Conservation (phyloP, 2,113 vertebrate genomes). For the Atractosteus spatula region DNA sequence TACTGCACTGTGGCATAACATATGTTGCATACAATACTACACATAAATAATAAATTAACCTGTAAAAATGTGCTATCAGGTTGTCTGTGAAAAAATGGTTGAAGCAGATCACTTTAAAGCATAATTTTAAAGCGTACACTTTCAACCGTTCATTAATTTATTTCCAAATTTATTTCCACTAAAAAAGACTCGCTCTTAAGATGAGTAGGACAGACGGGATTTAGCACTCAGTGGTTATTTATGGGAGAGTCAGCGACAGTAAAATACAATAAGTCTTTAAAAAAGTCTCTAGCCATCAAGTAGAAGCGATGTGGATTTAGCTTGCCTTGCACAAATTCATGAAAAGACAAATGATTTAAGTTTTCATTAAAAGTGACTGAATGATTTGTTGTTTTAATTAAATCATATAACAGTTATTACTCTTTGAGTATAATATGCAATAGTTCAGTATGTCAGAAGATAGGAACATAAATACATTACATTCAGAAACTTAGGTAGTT, state of each 20-base stretch:
- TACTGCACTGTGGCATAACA: too few species aligned
- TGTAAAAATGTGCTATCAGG: too few species aligned
- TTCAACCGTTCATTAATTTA: too few species aligned
- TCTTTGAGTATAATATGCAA: slow-evolving; percentile 24
- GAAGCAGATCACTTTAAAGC: too few species aligned
- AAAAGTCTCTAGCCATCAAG: not conserved
- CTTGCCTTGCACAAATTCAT: slow-evolving; percentile 1
- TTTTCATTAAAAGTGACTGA: slow-evolving; percentile 10
- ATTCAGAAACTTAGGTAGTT: slow-evolving; percentile 16
- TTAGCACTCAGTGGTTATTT: not conserved
- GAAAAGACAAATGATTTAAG: slow-evolving; percentile 1
- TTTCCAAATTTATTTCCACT: too few species aligned
- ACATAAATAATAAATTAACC: too few species aligned
- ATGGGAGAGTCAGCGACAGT: not conserved
- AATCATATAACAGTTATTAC: slow-evolving; percentile 25
- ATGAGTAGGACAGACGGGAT: too few species aligned
- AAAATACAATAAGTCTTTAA: not conserved
- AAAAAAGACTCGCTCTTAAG: too few species aligned
- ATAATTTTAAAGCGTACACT: too few species aligned
- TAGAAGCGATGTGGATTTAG: not conserved
- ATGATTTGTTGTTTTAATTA: slow-evolving; percentile 47
- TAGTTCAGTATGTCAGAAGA: slow-evolving; percentile 24
- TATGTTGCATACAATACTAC: too few species aligned
- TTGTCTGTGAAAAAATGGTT: too few species aligned
- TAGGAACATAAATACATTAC: slow-evolving; percentile 22